Evolutionary conservation across 2,797 vertebrate genomes (phyloP), one percentile per base, ranked within the genome.

Genomic region (Oryzias sinensis): DNA sequence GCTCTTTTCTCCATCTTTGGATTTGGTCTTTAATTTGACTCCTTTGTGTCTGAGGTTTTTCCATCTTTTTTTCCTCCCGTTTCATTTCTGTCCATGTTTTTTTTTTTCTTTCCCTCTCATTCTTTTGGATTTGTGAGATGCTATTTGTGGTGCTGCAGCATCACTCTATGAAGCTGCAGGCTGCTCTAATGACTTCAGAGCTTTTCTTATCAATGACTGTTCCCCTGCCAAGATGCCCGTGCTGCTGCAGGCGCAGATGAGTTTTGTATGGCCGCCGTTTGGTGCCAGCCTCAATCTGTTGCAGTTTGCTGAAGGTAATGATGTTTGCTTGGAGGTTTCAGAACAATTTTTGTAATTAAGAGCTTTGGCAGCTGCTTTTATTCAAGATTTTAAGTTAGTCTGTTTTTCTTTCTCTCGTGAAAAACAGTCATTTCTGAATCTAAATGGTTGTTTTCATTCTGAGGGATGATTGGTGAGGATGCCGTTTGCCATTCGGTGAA

Each of bases 121-220:
- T 68, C 14, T 45, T 6, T 4, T 45, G 53, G 25, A 37, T 15
- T 4, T 20, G 27, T 41, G 20, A 27, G 40, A 2, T 42, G 17
- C 52, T 46, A 52, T 62, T 59, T 1, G 18, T 52, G 52, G 49
- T 25, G 13, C 52, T 49, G 67, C 5, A 14, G 56, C 25, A 42
- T 65, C 40, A 4, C 4, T 27, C 43, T 18, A n/a, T 11, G 18
- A 48, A 62, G 33, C 62, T 41, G 15, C 22, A 0, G 17, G 27
- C 57, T 60, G 40, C 27, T 70, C 58, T 71, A 70, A 72, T 76
- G 67, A 62, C 41, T 59, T 77, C 22, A 18, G 33, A 49, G 45
- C 9, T 44, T 63, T 53, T 49, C 49, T 46, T 57, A 56, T 59
- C 14, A 22, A 37, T 2, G 8, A 13, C 61, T 68, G 56, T 18